These are phyloP conservation scores for Cremastobaeus sp. DNA, from an alignment of 2,888 invertebrate genomes.

Conservation along the genomic window DNA sequence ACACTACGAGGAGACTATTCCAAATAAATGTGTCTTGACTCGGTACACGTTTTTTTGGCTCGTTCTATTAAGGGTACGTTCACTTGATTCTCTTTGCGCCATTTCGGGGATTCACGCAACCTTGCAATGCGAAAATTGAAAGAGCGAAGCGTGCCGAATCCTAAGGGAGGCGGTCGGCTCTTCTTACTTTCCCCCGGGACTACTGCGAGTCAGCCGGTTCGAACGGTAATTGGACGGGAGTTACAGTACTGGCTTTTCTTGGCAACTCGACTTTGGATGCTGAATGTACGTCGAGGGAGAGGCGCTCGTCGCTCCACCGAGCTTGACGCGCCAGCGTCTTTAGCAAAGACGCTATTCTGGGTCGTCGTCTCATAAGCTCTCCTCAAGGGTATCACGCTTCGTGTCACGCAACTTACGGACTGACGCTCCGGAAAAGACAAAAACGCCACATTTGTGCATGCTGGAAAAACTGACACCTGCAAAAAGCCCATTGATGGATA, in stretches of 20 bases:
- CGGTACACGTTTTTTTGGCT: slow-evolving; percentile 7
- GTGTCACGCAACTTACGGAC: slow-evolving; percentile 51
- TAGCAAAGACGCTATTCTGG: slow-evolving; percentile 41
- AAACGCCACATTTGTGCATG: slow-evolving; percentile 26
- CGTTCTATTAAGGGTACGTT: slow-evolving; percentile 27
- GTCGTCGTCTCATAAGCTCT: slow-evolving; percentile 49
- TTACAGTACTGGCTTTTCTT: slow-evolving; percentile 36
- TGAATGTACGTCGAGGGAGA: slow-evolving; percentile 31
- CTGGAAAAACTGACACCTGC: slow-evolving; percentile 14
- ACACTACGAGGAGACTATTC: not conserved
- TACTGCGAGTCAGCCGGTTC: slow-evolving; percentile 34
- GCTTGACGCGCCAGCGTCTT: slow-evolving; percentile 47
- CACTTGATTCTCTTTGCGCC: slow-evolving; percentile 21
- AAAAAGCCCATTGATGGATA: slow-evolving; percentile 53
- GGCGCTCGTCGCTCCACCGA: slow-evolving; percentile 28
- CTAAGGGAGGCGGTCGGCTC: slow-evolving; percentile 30
- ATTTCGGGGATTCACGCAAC: slow-evolving; percentile 43
- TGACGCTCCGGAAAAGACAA: slow-evolving; percentile 28
- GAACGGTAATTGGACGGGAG: slow-evolving; percentile 57
- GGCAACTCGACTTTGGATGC: slow-evolving; percentile 34
- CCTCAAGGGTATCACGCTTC: slow-evolving; percentile 56
- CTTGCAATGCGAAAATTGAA: slow-evolving; percentile 58
- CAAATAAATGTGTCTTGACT: slow-evolving; percentile 34
- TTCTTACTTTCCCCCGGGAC: slow-evolving; percentile 15
- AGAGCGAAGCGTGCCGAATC: slow-evolving; percentile 56